Evolutionary conservation across 2,888 invertebrate species (phyloP).

Genomic region (Hermodice carunculata): DNA sequence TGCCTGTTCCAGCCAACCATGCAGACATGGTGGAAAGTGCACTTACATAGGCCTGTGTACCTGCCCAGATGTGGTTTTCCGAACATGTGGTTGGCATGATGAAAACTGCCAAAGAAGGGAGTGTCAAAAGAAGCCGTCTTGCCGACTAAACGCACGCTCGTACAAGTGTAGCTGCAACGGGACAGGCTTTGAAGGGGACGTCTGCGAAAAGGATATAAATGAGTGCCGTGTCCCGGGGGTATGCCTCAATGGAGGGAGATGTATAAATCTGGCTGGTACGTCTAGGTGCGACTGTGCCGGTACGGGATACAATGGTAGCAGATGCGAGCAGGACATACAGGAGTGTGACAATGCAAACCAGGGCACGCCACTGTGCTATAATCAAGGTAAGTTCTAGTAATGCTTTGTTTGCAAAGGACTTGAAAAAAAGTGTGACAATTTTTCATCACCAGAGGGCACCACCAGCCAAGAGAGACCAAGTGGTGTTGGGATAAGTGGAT

Average conservation of each 20-base stretch:
- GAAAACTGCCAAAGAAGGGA: slow-evolving; percentile 51
- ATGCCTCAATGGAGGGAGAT: slow-evolving; percentile 50
- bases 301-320: slow-evolving; percentile 49
- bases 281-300: slow-evolving; percentile 50
- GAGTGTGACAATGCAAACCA: slow-evolving; percentile 42
- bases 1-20: slow-evolving; percentile 28
- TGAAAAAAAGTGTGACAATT: slow-evolving; percentile 43
- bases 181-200: slow-evolving; percentile 40
- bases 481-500: too few species aligned
- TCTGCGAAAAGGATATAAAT: slow-evolving; percentile 44
- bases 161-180: slow-evolving; percentile 52
- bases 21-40: slow-evolving; percentile 52
- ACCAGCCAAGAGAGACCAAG: too few species aligned
- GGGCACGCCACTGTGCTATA: slow-evolving; percentile 41
- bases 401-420: slow-evolving; percentile 27
- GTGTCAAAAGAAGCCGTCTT: slow-evolving; percentile 46
- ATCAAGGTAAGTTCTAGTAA: slow-evolving; percentile 58
- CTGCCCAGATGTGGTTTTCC: slow-evolving; percentile 50
- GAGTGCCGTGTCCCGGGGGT: slow-evolving; percentile 42
- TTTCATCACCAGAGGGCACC: too few species aligned
- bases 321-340: slow-evolving; percentile 50
- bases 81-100: slow-evolving; percentile 61
- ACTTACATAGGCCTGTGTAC: slow-evolving; percentile 51
- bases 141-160: slow-evolving; percentile 35
- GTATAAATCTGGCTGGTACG: slow-evolving; percentile 47